phyloP scores from a whole-genome alignment of 2,888 invertebrate species.

The Lepidonotus clava region DNA sequence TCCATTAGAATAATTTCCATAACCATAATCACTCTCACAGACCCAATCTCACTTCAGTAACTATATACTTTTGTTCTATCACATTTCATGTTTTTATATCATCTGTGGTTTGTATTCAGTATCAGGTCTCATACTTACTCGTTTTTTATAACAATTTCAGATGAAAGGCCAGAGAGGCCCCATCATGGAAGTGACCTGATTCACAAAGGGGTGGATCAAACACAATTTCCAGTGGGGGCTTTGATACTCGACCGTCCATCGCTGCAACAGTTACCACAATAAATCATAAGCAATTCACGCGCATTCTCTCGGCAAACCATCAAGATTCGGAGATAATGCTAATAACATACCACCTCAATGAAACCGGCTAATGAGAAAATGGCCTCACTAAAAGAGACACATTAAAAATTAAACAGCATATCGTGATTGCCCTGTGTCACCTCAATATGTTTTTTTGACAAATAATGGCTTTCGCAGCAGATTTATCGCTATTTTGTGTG shows the following conservation, averaged over 20 bases:
- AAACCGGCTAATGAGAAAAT: neutral
- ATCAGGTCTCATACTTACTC: neutral
- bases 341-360: slow-evolving; percentile 7
- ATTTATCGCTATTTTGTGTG: neutral
- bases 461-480: neutral
- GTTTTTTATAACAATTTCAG: slow-evolving; percentile 19
- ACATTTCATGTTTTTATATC: neutral
- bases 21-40: no score
- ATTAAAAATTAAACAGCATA: slow-evolving; percentile 18
- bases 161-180: neutral
- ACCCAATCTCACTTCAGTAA: no score
- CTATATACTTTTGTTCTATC: neutral
- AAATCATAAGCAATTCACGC: slow-evolving; percentile 21
- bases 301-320: neutral
- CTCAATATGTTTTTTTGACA: neutral
- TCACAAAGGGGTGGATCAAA: slow-evolving; percentile 40
- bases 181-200: neutral
- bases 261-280: neutral
- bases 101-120: neutral
- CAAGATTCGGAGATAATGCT: neutral
- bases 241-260: slow-evolving; percentile 6
- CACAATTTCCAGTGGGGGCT: slow-evolving; percentile 27
- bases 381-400: neutral
- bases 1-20: no score
- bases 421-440: neutral